Conservation (phyloP, 2,113 vertebrate genomes). For the Corythoichthys haematopterus region DNA sequence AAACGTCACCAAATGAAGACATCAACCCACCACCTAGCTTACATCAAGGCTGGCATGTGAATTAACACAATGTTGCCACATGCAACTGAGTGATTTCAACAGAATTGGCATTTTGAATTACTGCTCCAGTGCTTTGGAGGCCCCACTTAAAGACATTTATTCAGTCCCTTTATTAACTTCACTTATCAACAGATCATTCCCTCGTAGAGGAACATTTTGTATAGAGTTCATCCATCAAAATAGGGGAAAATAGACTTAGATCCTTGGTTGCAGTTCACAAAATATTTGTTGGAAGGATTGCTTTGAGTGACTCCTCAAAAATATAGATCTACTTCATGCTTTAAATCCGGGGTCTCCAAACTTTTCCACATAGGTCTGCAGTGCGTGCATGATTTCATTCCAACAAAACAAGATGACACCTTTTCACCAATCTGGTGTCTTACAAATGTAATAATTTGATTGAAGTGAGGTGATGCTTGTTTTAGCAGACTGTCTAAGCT, state of each 20-base stretch:
- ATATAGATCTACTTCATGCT: too few relatives aligned
- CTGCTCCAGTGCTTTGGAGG: not conserved
- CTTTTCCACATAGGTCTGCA: too few relatives aligned
- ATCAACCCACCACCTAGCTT: conserved; percentile 1
- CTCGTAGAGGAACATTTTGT: not conserved
- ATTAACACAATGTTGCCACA: not conserved
- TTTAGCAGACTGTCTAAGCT: too few relatives aligned
- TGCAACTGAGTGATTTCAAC: not conserved
- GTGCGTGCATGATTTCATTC: too few relatives aligned
- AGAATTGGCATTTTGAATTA: not conserved
- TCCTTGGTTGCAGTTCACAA: not conserved
- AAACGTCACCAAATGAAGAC: not conserved
- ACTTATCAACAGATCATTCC: not conserved
- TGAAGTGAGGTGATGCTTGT: too few relatives aligned
- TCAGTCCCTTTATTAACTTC: not conserved
- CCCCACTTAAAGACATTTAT: not conserved
- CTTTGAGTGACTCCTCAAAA: not conserved
- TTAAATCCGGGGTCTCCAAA: too few relatives aligned
- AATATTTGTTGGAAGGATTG: not conserved
- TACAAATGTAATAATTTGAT: too few relatives aligned
- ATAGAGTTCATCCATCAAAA: not conserved
- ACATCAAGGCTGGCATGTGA: not conserved
- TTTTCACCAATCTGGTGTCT: too few relatives aligned
- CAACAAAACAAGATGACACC: too few relatives aligned
- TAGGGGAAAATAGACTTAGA: not conserved